phyloP scores from a whole-genome alignment of 1,140 invertebrate species.

The Drosophila kepulauana region DNA sequence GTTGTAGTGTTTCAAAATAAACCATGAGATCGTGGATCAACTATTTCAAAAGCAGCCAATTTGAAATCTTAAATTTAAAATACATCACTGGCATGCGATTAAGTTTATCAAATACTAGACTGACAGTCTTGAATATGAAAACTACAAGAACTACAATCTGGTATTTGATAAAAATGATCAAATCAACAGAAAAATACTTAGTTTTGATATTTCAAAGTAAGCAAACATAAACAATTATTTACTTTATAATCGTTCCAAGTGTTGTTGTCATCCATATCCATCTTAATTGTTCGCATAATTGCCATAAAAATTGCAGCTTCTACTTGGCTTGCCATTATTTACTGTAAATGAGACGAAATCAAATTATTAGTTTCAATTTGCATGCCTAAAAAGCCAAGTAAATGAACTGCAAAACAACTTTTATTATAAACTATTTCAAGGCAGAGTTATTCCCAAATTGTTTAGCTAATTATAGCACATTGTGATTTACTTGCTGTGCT shows the following conservation, averaged over 20 bases:
- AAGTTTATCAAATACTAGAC: neutral
- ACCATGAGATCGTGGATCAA: neutral
- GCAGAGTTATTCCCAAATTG: neutral
- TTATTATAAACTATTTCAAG: neutral
- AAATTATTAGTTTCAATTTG: slow-evolving; percentile 21
- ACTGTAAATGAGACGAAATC: slow-evolving; percentile 20
- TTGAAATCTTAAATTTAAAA: neutral
- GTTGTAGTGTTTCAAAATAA: too few relatives aligned
- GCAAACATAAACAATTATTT: too few relatives aligned
- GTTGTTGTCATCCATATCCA: too few relatives aligned
- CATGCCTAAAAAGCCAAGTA: neutral
- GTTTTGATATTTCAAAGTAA: too few relatives aligned
- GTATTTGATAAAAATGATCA: neutral
- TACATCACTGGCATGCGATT: neutral
- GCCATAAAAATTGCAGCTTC: too few relatives aligned
- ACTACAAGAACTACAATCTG: neutral
- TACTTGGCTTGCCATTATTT: slow-evolving; percentile 7
- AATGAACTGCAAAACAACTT: neutral
- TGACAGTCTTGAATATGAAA: neutral
- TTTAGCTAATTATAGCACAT: neutral
- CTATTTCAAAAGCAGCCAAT: neutral
- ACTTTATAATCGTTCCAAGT: too few relatives aligned
- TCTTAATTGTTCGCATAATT: slow-evolving; percentile 21
- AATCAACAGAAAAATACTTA: neutral
- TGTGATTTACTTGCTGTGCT: neutral